Evolutionary conservation across 53 echinoderm and acorn worm species (phyloP), one percentile per base, ranked within the genome.

Genomic region (Paracentrotus lividus): DNA sequence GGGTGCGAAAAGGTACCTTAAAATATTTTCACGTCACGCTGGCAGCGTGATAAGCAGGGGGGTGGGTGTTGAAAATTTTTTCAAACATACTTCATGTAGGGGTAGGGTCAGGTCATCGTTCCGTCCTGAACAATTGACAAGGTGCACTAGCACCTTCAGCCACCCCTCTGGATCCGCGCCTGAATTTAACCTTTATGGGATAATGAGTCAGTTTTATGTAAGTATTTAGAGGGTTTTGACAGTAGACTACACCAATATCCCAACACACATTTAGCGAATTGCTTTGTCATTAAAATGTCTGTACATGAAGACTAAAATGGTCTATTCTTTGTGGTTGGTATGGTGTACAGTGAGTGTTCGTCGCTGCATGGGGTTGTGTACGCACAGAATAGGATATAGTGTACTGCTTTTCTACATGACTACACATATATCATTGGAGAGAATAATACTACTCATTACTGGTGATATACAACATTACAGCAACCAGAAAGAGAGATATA

Each of bases 301-400:
- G 72, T 36, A 72, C 36, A 40, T 5, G 15, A 38, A 72, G 72
- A 72, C 72, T 72, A 72, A 1, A 13, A 16, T 36, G 36, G 27
- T 13, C 72, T 21, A 38, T 36, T 72, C 72, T 72, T 72, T 72
- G 72, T 72, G 40, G 72, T 5, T 72, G 72, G 72, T 72, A 72
- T 72, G 33, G 72, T 5, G 72, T 21, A 72, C 72, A 69, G 69
- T 38, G 2, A 38, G 34, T 72, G 72, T 38, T 38, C 40, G 72
- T 40, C 20, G 72, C 36, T 72, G 15, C 20, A 20, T n/a, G n/a
- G n/a, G 36, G 72, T 40, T 72, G 36, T 72, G 32, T 16, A 72
- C 72, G 36, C 18, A 31, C 16, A 69, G 40, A 20, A 72, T 4
- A 1, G 6, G 40, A 15, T 38, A 18, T 72, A 38, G 72, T 0